phyloP scores from a whole-genome alignment of 2,888 invertebrate genomes.

The Lomographa bimaculata region DNA sequence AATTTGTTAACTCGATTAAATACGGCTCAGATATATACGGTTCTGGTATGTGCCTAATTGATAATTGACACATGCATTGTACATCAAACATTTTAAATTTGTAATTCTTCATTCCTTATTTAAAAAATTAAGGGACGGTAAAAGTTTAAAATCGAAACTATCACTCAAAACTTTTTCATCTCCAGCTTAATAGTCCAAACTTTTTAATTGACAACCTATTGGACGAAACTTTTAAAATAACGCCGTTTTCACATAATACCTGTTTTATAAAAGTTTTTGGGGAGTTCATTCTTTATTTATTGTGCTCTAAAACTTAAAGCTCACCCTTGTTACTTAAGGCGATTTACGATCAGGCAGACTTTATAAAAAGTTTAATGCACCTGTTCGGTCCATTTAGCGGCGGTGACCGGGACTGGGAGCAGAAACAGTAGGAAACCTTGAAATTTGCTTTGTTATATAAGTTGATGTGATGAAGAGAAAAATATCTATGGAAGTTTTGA shows the following conservation, averaged over 20 bases:
- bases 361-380: constrained; percentile 71
- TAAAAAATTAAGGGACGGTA: neutral
- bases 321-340: constrained; percentile 71
- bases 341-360: constrained; percentile 65
- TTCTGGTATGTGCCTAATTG: too few species aligned
- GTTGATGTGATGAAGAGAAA: too few species aligned
- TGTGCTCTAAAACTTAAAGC: constrained; percentile 64
- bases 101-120: too few species aligned
- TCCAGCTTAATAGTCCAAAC: constrained; percentile 7
- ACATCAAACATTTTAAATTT: too few species aligned
- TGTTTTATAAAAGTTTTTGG: constrained; percentile 46
- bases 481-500: too few species aligned
- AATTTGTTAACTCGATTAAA: too few species aligned
- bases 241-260: constrained; percentile 29
- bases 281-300: constrained; percentile 60
- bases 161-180: constrained; percentile 9
- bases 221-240: constrained; percentile 18
- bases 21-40: too few species aligned
- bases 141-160: constrained; percentile 9
- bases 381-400: constrained; percentile 70
- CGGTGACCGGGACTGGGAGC: constrained; percentile 50
- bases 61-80: too few species aligned
- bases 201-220: constrained; percentile 25
- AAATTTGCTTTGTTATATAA: too few species aligned
- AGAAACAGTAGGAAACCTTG: constrained; percentile 28